phyloP scores from a whole-genome alignment of 2,888 invertebrate species.

The Drosophila diplacantha region DNA sequence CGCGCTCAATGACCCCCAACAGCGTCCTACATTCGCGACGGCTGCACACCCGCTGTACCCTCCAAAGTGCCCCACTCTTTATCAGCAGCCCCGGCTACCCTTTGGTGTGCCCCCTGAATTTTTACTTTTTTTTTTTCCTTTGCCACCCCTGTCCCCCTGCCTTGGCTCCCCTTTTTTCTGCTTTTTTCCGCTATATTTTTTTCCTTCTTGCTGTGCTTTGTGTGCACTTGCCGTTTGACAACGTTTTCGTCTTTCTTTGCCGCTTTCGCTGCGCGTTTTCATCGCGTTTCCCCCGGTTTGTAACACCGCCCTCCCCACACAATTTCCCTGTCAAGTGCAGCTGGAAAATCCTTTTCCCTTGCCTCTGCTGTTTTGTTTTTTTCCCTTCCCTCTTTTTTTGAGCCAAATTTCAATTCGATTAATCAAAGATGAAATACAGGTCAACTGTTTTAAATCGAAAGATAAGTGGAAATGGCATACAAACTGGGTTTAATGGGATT shows the following conservation, averaged over 20 bases:
- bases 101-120: neutral
- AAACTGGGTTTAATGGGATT: neutral
- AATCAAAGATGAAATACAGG: conserved; percentile 34
- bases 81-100: conserved; percentile 4
- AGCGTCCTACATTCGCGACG: conserved; percentile 50
- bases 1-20: conserved; percentile 45
- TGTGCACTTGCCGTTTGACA: conserved; percentile 65
- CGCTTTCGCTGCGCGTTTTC: conserved; percentile 29
- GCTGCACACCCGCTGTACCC: conserved; percentile 1
- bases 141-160: conserved; percentile 1
- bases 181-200: neutral
- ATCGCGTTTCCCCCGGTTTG: conserved; percentile 3
- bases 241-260: conserved; percentile 50
- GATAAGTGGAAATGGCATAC: conserved; percentile 1
- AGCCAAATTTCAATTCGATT: conserved; percentile 28
- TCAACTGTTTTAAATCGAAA: conserved; percentile 9
- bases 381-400: neutral
- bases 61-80: conserved; percentile 7
- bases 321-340: conserved; percentile 30
- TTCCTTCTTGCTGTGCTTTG: conserved; percentile 9
- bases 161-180: conserved; percentile 4
- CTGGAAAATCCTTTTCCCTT: conserved; percentile 21
- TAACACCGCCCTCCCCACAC: neutral
- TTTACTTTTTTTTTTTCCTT: neutral
- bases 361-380: neutral